Percentiles rank a stretch among this genome's conserved stretches.
Evolutionary conservation across 1,140 invertebrate genomes (phyloP).

Genomic region (Zaprionus tsacasi): DNA sequence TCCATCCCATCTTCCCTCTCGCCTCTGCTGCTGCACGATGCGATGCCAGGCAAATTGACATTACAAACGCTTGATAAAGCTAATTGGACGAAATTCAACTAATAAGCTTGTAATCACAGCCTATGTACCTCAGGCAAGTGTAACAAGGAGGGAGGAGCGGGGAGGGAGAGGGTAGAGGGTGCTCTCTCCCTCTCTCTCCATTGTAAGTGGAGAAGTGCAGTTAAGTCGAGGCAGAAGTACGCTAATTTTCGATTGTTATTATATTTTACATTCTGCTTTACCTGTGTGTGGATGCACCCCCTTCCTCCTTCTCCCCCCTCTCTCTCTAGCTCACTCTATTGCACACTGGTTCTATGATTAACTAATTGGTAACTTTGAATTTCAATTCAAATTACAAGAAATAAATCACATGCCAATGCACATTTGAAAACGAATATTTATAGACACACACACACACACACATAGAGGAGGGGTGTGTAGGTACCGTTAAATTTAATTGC

Average conservation of each 20-base stretch:
- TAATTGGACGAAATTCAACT: constrained; percentile 13
- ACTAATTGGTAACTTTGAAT: constrained; percentile 54
- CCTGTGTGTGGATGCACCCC: not conserved
- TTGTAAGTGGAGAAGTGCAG: constrained; percentile 8
- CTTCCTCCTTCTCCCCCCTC: not conserved
- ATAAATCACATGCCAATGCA: constrained; percentile 60
- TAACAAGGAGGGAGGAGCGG: not conserved
- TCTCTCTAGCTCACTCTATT: constrained; percentile 25
- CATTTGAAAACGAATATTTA: constrained; percentile 4
- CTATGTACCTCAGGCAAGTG: not conserved
- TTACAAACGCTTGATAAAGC: constrained; percentile 1
- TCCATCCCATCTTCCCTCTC: too few relatives aligned
- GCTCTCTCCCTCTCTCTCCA: not conserved
- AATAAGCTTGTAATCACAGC: constrained; percentile 18
- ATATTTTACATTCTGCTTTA: constrained; percentile 48
- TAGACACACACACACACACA: not conserved
- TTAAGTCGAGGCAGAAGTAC: constrained; percentile 32
- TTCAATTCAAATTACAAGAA: constrained; percentile 31
- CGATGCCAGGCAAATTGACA: not conserved
- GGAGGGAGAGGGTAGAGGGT: not conserved
- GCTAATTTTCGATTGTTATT: constrained; percentile 45
- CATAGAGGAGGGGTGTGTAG: too few relatives aligned
- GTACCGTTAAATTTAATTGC: too few relatives aligned
- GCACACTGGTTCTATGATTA: constrained; percentile 54
- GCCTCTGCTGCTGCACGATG: not conserved